Evolutionary conservation across 1,140 invertebrate genomes (phyloP).

Genomic region (Drosophila arawakana): DNA sequence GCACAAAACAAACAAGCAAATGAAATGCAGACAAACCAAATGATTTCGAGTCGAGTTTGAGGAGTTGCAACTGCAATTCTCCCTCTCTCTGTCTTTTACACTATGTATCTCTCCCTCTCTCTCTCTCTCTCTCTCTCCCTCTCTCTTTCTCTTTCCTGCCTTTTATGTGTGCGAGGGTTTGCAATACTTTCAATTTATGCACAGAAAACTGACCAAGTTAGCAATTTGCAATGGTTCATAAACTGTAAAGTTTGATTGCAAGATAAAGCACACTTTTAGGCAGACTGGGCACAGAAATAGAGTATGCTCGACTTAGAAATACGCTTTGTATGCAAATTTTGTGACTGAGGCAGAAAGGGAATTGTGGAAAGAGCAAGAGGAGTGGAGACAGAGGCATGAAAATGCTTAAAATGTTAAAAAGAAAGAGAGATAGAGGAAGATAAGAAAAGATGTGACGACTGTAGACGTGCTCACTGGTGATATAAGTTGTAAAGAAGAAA

Average conservation of each 20-base stretch:
- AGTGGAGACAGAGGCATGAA: too few relatives aligned
- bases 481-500: neutral
- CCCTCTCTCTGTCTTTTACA: neutral
- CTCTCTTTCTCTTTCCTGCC: neutral
- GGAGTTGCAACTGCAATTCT: slow-evolving; percentile 41
- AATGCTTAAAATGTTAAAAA: too few relatives aligned
- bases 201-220: slow-evolving; percentile 6
- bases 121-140: neutral
- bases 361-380: too few relatives aligned
- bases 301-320: neutral
- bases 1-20: slow-evolving; percentile 52
- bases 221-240: slow-evolving; percentile 22
- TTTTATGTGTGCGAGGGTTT: neutral
- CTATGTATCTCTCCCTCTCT: neutral
- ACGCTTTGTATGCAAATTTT: neutral
- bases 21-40: slow-evolving; percentile 32
- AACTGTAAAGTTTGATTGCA: slow-evolving; percentile 25
- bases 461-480: too few relatives aligned
- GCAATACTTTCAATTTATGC: slow-evolving; percentile 11
- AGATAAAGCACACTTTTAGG: slow-evolving; percentile 10
- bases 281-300: neutral
- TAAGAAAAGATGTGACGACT: neutral
- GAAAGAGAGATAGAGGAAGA: neutral
- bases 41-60: slow-evolving; percentile 25
- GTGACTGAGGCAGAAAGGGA: too few relatives aligned